These are phyloP conservation scores for Pteronura brasiliensis DNA, from an alignment of 2,113 vertebrate genomes.

Conservation along the genomic window DNA sequence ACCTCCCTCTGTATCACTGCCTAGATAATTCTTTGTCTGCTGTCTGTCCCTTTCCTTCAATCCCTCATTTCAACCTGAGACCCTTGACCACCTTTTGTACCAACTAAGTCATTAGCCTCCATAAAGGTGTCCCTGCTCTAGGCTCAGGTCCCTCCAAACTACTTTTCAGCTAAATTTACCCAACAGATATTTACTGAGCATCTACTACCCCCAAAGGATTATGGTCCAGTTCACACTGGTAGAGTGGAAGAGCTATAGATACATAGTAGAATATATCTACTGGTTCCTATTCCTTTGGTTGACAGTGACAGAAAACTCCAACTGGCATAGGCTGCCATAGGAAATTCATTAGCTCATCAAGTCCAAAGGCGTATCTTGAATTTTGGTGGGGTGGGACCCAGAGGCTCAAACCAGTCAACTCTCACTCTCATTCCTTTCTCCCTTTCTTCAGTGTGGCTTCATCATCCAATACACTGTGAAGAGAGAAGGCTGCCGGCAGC, in stretches of 20 bases:
- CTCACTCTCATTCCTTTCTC: not conserved
- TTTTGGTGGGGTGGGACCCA: not conserved
- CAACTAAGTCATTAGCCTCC: not conserved
- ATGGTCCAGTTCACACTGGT: not conserved
- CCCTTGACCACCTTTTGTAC: not conserved
- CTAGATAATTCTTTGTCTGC: not conserved
- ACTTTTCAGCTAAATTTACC: not conserved
- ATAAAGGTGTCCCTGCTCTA: not conserved
- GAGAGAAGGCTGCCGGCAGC: not conserved
- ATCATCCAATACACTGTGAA: not conserved
- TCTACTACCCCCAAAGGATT: not conserved
- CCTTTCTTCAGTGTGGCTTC: not conserved
- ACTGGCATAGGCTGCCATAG: not conserved
- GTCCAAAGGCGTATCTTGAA: not conserved
- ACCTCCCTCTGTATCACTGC: not conserved
- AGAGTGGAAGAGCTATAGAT: not conserved
- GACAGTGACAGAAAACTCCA: not conserved
- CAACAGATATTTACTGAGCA: not conserved
- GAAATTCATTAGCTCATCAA: not conserved
- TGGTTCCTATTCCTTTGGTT: not conserved
- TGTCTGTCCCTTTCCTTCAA: not conserved
- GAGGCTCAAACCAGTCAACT: not conserved
- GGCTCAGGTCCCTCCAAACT: not conserved
- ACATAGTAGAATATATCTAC: not conserved
- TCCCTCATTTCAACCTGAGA: not conserved